Percentiles rank a stretch among this genome's conserved stretches.
Conservation (phyloP, 2,888 invertebrate genomes). For the Fragum fragum region DNA sequence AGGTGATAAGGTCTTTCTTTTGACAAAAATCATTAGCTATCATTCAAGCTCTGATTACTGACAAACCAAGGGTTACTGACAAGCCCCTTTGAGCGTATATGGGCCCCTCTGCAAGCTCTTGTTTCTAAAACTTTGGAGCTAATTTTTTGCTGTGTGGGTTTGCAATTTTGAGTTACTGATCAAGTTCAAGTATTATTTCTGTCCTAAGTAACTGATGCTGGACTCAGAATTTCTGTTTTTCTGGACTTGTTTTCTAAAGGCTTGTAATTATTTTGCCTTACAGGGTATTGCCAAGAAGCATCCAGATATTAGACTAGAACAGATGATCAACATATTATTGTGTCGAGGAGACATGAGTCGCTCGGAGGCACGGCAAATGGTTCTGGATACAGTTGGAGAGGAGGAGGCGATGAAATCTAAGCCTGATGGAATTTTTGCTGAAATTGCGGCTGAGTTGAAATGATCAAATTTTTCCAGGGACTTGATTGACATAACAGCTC, state of each 20-base stretch:
- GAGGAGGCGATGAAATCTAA: slow-evolving; percentile 77
- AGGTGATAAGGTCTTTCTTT: too few relatives aligned
- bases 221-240: neutral
- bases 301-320: slow-evolving; percentile 96
- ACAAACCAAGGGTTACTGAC: too few relatives aligned
- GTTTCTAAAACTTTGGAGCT: too few relatives aligned
- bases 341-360: slow-evolving; percentile 95
- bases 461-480: neutral
- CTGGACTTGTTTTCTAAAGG: neutral
- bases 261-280: too few relatives aligned
- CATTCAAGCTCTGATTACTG: too few relatives aligned
- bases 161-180: too few relatives aligned
- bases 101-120: too few relatives aligned
- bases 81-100: too few relatives aligned
- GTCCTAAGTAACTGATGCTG: neutral
- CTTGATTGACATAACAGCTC: too few relatives aligned
- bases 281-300: slow-evolving; percentile 85
- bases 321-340: slow-evolving; percentile 93
- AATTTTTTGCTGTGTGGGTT: too few relatives aligned
- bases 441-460: slow-evolving; percentile 69
- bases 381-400: slow-evolving; percentile 83
- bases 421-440: slow-evolving; percentile 79
- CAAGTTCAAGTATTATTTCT: too few relatives aligned
- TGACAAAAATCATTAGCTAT: too few relatives aligned
- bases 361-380: slow-evolving; percentile 91